A percentile compares a stretch with the other conserved stretches of the same genome.
Conservation (phyloP, 2,888 invertebrate genomes). For the Drosophila birchii region DNA sequence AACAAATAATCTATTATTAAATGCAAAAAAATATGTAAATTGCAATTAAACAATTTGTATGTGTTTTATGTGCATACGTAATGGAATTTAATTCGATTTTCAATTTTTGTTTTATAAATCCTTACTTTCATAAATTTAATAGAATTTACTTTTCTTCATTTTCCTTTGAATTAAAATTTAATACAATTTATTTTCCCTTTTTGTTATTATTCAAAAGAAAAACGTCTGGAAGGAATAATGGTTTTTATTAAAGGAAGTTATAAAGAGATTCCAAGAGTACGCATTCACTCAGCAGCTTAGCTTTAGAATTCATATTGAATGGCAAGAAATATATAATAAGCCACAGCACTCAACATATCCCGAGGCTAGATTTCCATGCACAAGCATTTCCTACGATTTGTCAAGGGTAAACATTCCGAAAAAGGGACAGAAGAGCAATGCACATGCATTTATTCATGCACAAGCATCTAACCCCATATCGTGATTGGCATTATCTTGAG, state of each 20-base stretch:
- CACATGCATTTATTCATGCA: slow-evolving; percentile 24
- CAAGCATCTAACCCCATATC: slow-evolving; percentile 33
- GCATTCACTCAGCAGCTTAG: slow-evolving; percentile 14
- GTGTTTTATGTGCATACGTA: neutral
- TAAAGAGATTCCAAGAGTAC: slow-evolving; percentile 2
- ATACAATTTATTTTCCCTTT: neutral
- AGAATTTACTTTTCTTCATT: neutral
- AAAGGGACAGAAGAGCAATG: slow-evolving; percentile 21
- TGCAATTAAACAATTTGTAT: neutral
- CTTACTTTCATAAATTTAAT: neutral
- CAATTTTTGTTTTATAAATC: neutral
- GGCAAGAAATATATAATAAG: slow-evolving; percentile 35
- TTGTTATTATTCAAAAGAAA: neutral
- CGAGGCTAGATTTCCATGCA: slow-evolving; percentile 22
- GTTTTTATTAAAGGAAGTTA: slow-evolving; percentile 12
- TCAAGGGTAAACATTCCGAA: slow-evolving; percentile 42
- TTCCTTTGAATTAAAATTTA: neutral
- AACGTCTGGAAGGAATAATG: neutral
- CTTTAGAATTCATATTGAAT: slow-evolving; percentile 16
- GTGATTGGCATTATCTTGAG: slow-evolving; percentile 40
- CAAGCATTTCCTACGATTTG: slow-evolving; percentile 36
- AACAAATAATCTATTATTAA: neutral
- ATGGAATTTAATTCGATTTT: neutral
- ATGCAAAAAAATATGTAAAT: neutral
- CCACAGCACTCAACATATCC: slow-evolving; percentile 43